These are phyloP conservation scores for Syngnathus floridae DNA, from an alignment of 2,113 vertebrate species.

Conservation along the genomic window DNA sequence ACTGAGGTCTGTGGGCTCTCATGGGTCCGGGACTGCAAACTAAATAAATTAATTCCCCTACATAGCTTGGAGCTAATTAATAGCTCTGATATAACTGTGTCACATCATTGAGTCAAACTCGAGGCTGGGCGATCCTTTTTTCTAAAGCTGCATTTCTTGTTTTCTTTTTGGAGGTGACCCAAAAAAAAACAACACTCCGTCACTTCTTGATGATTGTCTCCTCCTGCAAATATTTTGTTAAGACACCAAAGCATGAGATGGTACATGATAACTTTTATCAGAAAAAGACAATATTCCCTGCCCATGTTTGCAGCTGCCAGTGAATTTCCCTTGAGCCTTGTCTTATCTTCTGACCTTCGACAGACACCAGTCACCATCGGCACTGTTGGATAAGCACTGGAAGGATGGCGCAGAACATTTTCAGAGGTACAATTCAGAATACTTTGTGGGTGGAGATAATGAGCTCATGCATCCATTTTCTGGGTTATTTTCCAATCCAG, in stretches of 20 bases:
- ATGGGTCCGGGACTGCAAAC: neutral
- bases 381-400: neutral
- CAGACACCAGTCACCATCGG: neutral
- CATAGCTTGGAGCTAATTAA: neutral
- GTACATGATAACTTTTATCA: neutral
- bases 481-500: neutral
- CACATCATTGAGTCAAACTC: neutral
- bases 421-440: neutral
- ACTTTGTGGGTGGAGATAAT: neutral
- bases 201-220: neutral
- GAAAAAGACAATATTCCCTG: neutral
- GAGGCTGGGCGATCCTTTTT: neutral
- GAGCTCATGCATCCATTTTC: neutral
- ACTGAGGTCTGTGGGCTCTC: neutral
- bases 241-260: neutral
- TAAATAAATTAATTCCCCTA: neutral
- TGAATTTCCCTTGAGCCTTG: neutral
- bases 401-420: neutral
- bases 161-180: neutral
- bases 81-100: neutral
- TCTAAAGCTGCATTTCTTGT: neutral
- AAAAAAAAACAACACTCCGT: neutral
- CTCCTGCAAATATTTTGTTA: neutral
- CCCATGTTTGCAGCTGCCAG: neutral
- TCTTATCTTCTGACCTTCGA: neutral